These are phyloP conservation scores for Danaus plexippus DNA, from an alignment of 1,140 invertebrate genomes.

Conservation along the genomic window DNA sequence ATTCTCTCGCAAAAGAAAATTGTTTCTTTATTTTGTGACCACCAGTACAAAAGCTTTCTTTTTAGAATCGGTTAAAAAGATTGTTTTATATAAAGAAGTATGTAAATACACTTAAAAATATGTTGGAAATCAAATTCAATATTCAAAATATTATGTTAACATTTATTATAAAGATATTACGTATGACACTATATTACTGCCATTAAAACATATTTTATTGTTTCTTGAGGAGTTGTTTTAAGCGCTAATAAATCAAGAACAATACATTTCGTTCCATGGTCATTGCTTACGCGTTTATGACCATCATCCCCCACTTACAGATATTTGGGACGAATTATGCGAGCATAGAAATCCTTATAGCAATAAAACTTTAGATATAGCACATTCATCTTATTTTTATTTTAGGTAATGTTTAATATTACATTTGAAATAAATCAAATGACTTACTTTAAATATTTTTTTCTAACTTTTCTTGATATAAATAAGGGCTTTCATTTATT, in stretches of 20 bases:
- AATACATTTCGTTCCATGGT: conserved; percentile 11
- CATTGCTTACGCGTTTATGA: conserved; percentile 23
- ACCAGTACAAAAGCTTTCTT: conserved; percentile 18
- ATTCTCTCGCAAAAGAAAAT: conserved; percentile 6
- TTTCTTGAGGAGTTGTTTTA: conserved; percentile 1
- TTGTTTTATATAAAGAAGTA: conserved; percentile 15
- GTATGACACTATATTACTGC: too few species aligned
- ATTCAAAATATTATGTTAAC: too few species aligned
- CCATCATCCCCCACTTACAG: conserved; percentile 16
- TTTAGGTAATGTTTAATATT: too few species aligned
- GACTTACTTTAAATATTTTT: too few species aligned
- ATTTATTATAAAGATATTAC: too few species aligned
- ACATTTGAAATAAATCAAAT: too few species aligned
- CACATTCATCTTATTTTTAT: background rate
- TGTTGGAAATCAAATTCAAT: conserved; percentile 1
- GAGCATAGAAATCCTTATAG: conserved; percentile 18
- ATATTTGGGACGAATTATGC: conserved; percentile 24
- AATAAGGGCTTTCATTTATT: too few species aligned
- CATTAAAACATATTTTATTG: too few species aligned
- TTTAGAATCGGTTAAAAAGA: conserved; percentile 4
- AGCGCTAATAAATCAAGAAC: conserved; percentile 8
- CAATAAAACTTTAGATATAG: conserved; percentile 14
- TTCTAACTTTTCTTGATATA: too few species aligned
- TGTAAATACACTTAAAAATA: conserved; percentile 11
- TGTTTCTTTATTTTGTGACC: conserved; percentile 19